phyloP scores from a whole-genome alignment of 2,888 invertebrate genomes.

The Drosophila neutralis region DNA sequence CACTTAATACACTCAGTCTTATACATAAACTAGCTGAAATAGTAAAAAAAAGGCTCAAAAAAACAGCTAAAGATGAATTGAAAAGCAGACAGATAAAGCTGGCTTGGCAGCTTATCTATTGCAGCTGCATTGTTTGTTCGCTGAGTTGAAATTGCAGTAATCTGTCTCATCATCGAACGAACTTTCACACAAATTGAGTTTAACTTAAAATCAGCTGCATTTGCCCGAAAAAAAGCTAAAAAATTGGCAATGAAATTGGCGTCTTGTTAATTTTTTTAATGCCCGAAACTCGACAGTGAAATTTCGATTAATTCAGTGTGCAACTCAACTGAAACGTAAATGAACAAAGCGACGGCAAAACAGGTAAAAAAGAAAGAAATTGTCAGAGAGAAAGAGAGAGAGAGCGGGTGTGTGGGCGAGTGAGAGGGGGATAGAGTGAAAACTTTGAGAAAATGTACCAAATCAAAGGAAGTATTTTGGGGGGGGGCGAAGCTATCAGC shows the following conservation, averaged over 20 bases:
- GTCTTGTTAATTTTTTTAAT: slow-evolving; percentile 44
- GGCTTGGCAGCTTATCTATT: background rate
- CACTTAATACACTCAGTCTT: too few relatives aligned
- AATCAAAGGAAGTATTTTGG: slow-evolving; percentile 41
- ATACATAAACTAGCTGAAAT: too few relatives aligned
- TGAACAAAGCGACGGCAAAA: slow-evolving; percentile 63
- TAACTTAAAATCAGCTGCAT: slow-evolving; percentile 8
- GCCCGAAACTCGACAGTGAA: slow-evolving; percentile 24
- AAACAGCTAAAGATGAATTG: background rate
- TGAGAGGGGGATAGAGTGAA: slow-evolving; percentile 8
- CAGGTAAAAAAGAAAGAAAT: slow-evolving; percentile 43
- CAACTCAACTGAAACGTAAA: slow-evolving; percentile 67
- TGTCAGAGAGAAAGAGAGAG: background rate
- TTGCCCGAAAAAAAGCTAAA: background rate
- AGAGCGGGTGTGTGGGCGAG: background rate
- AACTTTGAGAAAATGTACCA: slow-evolving; percentile 65
- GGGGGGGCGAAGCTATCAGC: slow-evolving; percentile 54
- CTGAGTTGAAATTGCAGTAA: background rate
- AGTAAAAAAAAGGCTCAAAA: background rate
- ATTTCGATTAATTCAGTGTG: slow-evolving; percentile 74
- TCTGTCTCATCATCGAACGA: background rate
- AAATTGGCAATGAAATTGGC: slow-evolving; percentile 1
- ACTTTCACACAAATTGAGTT: slow-evolving; percentile 14
- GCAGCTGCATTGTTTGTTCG: background rate
- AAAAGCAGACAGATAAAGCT: background rate